Conservation (phyloP, 2,888 invertebrate genomes). For the Synergus japonicus region DNA sequence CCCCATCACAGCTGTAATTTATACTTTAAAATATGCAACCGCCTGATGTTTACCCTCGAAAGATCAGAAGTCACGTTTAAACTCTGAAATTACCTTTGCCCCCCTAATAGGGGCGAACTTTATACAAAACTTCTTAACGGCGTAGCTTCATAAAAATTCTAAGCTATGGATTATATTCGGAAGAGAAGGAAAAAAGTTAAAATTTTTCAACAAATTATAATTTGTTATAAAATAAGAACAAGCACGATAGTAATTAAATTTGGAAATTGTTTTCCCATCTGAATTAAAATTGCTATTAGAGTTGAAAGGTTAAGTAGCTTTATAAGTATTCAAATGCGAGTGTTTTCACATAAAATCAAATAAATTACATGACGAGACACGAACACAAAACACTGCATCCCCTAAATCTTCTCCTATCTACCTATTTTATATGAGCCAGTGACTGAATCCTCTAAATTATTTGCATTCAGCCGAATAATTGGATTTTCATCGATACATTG, state of each 20-base stretch:
- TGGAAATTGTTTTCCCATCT: background rate
- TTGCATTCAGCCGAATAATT: constrained; percentile 24
- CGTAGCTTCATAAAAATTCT: background rate
- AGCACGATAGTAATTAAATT: background rate
- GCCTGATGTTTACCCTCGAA: background rate
- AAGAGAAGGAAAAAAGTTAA: background rate
- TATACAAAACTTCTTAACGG: background rate
- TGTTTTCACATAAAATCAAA: background rate
- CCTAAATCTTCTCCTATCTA: background rate
- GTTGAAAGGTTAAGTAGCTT: background rate
- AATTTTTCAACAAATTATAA: no score
- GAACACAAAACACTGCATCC: background rate
- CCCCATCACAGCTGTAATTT: background rate
- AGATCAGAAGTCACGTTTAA: background rate
- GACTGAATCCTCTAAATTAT: background rate
- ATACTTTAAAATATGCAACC: background rate
- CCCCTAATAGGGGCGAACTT: background rate
- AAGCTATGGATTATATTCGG: background rate
- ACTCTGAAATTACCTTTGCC: background rate
- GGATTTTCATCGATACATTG: constrained; percentile 31
- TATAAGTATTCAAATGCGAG: background rate
- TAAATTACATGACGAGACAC: background rate
- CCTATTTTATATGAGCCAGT: background rate
- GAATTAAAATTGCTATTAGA: background rate
- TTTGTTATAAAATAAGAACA: no score